Percentiles rank a stretch among this genome's conserved stretches.
Conservation (phyloP, 35 echinoderm and acorn worm genomes). For the Heliocidaris tuberculata region DNA sequence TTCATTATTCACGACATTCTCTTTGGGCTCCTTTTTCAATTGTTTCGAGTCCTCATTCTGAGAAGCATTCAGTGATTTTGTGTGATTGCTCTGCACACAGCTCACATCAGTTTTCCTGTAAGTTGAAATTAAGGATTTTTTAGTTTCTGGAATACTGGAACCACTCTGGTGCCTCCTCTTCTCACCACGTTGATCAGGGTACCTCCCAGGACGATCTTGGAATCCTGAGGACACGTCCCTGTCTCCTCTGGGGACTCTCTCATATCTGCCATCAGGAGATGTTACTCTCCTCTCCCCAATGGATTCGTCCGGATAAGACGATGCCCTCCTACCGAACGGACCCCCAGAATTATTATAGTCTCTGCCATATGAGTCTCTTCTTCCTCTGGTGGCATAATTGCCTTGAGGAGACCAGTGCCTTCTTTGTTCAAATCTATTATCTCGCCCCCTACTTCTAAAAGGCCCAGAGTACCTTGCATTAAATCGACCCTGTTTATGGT, state of each 20-base stretch:
- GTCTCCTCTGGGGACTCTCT: neutral
- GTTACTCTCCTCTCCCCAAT: neutral
- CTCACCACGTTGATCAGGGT: neutral
- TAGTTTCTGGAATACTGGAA: neutral
- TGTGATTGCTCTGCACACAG: neutral
- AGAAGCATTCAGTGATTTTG: neutral
- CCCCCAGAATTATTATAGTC: neutral
- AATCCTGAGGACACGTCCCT: neutral
- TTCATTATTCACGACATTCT: neutral
- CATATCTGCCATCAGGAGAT: neutral
- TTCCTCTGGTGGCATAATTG: neutral
- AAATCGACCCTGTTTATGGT: neutral
- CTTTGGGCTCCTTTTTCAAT: neutral
- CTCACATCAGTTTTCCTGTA: neutral
- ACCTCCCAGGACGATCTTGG: neutral
- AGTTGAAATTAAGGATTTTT: neutral
- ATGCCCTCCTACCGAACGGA: neutral
- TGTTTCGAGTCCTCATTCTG: neutral
- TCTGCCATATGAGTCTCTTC: neutral
- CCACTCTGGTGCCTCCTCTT: constrained; percentile 6
- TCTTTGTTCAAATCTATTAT: neutral
- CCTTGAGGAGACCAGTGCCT: neutral
- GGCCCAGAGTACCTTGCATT: neutral
- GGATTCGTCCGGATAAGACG: neutral
- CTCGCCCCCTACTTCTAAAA: neutral